Evolutionary conservation across 64 coral and sea anemone species (phyloP).

Genomic region (Porites australiensis): DNA sequence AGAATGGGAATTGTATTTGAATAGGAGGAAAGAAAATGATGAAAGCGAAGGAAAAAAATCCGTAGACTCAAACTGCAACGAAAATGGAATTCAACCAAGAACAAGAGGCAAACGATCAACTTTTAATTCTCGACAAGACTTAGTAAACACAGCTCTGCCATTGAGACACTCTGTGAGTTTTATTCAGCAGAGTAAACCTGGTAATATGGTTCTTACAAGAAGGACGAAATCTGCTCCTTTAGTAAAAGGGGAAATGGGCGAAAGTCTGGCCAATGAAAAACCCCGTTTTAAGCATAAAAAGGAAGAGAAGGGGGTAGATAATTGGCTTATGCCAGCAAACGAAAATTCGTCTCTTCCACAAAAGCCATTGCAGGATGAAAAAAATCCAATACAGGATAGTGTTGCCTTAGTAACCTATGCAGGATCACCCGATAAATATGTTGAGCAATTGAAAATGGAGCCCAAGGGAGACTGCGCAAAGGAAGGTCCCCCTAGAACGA

Average conservation of each 20-base stretch:
- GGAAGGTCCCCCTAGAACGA: not conserved
- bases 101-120: not conserved
- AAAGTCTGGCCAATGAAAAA: too few species aligned
- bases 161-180: not conserved
- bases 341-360: not conserved
- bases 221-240: slow-evolving; percentile 3
- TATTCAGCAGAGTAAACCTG: not conserved
- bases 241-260: not conserved
- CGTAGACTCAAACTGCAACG: not conserved
- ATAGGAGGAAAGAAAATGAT: not conserved
- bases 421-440: not conserved
- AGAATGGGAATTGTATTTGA: slow-evolving; percentile 15
- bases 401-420: not conserved
- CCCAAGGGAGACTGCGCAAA: too few species aligned
- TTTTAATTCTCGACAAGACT: not conserved
- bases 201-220: not conserved
- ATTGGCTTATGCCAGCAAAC: not conserved
- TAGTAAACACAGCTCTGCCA: too few species aligned
- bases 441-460: not conserved
- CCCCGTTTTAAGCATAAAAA: not conserved
- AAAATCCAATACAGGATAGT: not conserved
- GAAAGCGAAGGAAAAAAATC: not conserved
- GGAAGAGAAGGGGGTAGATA: not conserved
- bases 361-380: not conserved
- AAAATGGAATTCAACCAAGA: not conserved